Evolutionary conservation across 2,888 invertebrate species (phyloP).

Genomic region (Slavum lentiscoides): DNA sequence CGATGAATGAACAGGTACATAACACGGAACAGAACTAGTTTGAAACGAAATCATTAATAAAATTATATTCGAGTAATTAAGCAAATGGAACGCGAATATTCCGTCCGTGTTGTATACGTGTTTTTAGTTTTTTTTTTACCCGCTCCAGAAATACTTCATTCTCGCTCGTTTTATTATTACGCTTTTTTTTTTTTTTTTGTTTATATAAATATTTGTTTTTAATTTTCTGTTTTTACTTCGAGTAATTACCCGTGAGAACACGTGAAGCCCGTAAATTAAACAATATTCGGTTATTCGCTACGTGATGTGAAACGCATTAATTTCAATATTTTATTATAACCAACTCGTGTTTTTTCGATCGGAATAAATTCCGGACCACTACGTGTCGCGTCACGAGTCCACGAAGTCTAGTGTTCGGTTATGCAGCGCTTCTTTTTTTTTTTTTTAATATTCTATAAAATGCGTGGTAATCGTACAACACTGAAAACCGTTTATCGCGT

Average conservation of each 20-base stretch:
- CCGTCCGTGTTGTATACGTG: not conserved
- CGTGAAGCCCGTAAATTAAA: not conserved
- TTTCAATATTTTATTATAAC: no score
- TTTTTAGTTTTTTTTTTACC: slow-evolving; percentile 7
- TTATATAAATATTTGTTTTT: slow-evolving; percentile 52
- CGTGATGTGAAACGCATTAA: no score
- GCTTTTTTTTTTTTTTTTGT: slow-evolving; percentile 37
- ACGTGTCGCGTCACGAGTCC: no score
- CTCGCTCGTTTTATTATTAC: slow-evolving; percentile 14
- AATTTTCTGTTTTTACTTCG: slow-evolving; percentile 1
- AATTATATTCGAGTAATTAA: slow-evolving; percentile 47
- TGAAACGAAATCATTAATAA: slow-evolving; percentile 42
- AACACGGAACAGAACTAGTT: not conserved
- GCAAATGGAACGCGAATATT: slow-evolving; percentile 33
- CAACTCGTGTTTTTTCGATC: no score
- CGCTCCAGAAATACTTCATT: slow-evolving; percentile 47
- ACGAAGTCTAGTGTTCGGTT: no score
- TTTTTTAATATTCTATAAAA: no score
- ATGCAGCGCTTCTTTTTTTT: no score
- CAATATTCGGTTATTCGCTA: not conserved
- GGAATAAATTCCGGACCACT: no score
- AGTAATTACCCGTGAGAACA: slow-evolving; percentile 25
- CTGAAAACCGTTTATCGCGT: no score
- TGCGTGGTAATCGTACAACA: no score
- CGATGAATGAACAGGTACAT: not conserved